Base-by-base conservation (phyloP, 2,113 vertebrate genomes). In the Hippocampus zosterae region DNA sequence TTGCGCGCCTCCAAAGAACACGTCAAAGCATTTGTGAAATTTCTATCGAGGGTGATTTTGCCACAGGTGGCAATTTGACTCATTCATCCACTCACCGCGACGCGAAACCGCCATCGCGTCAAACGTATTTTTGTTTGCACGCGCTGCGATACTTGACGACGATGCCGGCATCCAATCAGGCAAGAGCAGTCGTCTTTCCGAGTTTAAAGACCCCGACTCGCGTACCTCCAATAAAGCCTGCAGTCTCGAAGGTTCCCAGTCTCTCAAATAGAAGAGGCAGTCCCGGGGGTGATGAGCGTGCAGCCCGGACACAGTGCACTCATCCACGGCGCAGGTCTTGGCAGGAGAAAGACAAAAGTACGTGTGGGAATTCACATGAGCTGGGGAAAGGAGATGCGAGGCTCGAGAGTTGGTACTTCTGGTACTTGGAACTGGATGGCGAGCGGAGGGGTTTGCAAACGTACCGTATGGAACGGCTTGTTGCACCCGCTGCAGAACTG, bases 401-500 rank as follows among this genome's bases (percentile, higher is more conserved):
- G 13, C 2, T 29, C 25, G 16, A 37, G 33, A 37, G 33, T 37
- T 29, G 29, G 0, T 15, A 2, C 46, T 48, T 57, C 44, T 4
- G 4, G 18, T 40, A 8, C 37, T 62, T 0, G 10, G 10, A 19
- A 21, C 0, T 2, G 13, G 21, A n/a, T n/a, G 50, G 21, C 3
- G 33, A 40, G 3, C 29, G 12, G 40, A 3, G 12, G 9, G 16
- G 23, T 44, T 44, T 37, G 65, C 25, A 44, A 63, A 82, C 91
- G 89, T 57, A 93, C 92, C 2, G 92, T 92, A 25, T 95, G 93
- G 81, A 96, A 96, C 27, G 94, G 84, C 72, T 94, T 94, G 86
- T 95, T 95, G 79, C 95, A 96, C 85, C 95, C 94, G 2, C 95
- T 96, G 92, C 95, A 96, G 89, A 96, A 96, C 88, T 96, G 93